Evolutionary conservation across 2,113 vertebrate genomes (phyloP).

Genomic region (Furnarius figulus): DNA sequence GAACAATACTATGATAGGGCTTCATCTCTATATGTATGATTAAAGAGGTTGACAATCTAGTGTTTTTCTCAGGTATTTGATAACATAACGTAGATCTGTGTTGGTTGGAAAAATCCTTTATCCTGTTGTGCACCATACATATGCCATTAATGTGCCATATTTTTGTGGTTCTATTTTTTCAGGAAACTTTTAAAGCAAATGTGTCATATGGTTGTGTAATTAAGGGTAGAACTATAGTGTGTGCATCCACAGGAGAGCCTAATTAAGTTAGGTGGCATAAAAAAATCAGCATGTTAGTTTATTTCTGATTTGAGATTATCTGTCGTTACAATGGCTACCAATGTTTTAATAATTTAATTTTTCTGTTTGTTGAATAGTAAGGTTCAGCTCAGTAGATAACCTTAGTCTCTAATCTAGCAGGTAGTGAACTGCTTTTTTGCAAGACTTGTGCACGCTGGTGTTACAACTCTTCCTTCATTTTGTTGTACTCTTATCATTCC

Average conservation of each 20-base stretch:
- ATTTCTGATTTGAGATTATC: neutral
- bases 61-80: neutral
- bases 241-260: neutral
- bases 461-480: neutral
- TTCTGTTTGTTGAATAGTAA: neutral
- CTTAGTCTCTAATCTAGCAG: neutral
- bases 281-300: fast-evolving
- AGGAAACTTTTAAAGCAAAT: neutral
- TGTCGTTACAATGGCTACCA: neutral
- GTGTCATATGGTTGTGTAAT: neutral
- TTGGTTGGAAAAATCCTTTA: neutral
- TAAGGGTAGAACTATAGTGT: neutral
- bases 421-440: neutral
- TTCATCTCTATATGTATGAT: neutral
- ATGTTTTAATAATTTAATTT: neutral
- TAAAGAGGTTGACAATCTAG: neutral
- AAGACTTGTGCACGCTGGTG: neutral
- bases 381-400: neutral
- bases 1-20: neutral
- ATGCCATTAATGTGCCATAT: neutral
- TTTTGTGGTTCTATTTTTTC: neutral
- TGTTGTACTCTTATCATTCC: neutral
- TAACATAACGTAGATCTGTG: neutral
- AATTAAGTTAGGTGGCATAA: neutral
- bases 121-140: neutral